Evolutionary conservation across 1,140 invertebrate genomes (phyloP).

Genomic region (Varroa destructor): DNA sequence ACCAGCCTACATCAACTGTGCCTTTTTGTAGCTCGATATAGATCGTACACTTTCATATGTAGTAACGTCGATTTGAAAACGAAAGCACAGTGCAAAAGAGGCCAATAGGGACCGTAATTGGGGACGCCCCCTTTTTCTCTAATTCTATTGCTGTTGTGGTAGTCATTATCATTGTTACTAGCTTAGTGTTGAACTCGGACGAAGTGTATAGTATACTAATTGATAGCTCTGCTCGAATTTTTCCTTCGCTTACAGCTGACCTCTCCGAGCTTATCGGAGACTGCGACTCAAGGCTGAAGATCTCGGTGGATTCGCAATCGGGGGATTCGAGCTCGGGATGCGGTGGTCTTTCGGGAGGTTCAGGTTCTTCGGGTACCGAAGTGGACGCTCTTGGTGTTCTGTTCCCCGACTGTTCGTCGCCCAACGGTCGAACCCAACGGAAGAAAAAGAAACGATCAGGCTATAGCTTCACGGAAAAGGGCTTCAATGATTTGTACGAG

Average conservation of each 20-base stretch:
- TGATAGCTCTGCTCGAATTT: neutral
- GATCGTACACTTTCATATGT: too few relatives aligned
- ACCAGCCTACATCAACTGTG: too few relatives aligned
- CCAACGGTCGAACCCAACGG: constrained; percentile 50
- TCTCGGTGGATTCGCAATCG: constrained; percentile 20
- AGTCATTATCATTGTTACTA: too few relatives aligned
- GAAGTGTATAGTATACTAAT: too few relatives aligned
- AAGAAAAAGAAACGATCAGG: constrained; percentile 74
- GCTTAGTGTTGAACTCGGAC: too few relatives aligned
- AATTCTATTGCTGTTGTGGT: too few relatives aligned
- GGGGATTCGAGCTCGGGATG: neutral
- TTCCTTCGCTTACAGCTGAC: constrained; percentile 26
- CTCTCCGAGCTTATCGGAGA: constrained; percentile 27
- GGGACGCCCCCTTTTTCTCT: too few relatives aligned
- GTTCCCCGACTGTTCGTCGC: neutral
- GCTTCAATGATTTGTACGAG: constrained; percentile 71
- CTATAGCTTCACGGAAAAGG: constrained; percentile 53
- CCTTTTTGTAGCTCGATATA: too few relatives aligned
- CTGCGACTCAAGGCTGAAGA: constrained; percentile 26
- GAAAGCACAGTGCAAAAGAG: too few relatives aligned
- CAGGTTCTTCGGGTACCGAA: constrained; percentile 18
- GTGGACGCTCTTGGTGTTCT: constrained; percentile 13
- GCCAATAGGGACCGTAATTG: too few relatives aligned
- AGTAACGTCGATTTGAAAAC: too few relatives aligned
- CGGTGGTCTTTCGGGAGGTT: constrained; percentile 1